A percentile compares a stretch with the other conserved stretches of the same genome.
Conservation (phyloP, 2,797 vertebrate species). For the Picus viridis region DNA sequence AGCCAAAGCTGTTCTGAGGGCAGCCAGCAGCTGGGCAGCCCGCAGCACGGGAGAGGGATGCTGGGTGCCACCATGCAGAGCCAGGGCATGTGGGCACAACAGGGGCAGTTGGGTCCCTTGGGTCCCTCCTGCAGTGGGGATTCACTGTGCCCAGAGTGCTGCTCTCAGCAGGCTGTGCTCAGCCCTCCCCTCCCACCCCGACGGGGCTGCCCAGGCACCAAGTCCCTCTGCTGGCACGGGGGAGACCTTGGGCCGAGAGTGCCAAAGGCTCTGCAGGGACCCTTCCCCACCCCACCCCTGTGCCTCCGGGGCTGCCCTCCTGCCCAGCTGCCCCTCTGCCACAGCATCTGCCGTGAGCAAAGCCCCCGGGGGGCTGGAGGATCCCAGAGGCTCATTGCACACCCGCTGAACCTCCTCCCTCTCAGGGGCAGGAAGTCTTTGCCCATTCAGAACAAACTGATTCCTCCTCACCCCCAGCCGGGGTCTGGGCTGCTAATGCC, state of each 20-base stretch:
- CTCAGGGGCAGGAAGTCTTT: conserved; percentile 45
- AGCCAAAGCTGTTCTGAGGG: too few relatives aligned
- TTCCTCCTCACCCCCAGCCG: conserved; percentile 34
- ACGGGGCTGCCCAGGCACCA: too few relatives aligned
- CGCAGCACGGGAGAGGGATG: too few relatives aligned
- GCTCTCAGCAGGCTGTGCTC: too few relatives aligned
- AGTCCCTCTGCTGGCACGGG: too few relatives aligned
- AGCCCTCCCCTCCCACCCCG: too few relatives aligned
- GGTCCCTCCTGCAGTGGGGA: too few relatives aligned
- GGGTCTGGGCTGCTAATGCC: background rate
- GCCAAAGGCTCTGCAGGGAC: background rate
- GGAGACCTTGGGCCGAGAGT: background rate
- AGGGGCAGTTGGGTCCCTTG: too few relatives aligned
- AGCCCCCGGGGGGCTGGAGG: background rate
- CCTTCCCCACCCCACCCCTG: background rate
- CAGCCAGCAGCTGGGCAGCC: too few relatives aligned
- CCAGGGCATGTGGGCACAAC: too few relatives aligned
- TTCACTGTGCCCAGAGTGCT: too few relatives aligned
- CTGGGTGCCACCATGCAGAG: too few relatives aligned
- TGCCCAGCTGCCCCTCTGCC: background rate
- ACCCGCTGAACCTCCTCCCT: background rate
- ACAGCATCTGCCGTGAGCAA: background rate
- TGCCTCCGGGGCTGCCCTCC: background rate
- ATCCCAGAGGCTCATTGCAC: background rate
- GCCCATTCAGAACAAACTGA: conserved; percentile 45